Base-by-base conservation (phyloP, 2,113 vertebrate species). In the Delphinus delphis region DNA sequence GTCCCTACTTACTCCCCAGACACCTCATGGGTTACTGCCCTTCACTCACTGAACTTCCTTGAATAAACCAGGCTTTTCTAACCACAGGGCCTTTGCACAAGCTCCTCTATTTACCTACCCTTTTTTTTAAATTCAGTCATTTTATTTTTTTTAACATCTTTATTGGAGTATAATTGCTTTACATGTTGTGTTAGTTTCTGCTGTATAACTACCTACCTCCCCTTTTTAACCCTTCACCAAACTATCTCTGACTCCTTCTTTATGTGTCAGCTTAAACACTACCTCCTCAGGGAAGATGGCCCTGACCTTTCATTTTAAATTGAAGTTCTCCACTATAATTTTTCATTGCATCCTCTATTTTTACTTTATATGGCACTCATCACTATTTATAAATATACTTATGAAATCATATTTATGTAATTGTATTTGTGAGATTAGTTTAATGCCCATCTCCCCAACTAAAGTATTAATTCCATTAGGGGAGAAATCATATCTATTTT, bases 301-400 rank as follows among this genome's bases (percentile, higher is more conserved):
- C n/a, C 33, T 96, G 44, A 73, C 18, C 8, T 92, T 89, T 70
- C 28, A 91, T 92, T 79, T 41, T 55, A 86, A 96, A 33, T 62
- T 13, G 53, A 60, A 53, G 1, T 41, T 88, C 41, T 65, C 44
- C 76, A 76, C 44, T 76, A 55, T 31, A 81, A 36, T 44, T 73
- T 92, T 82, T 81, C 65, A 91, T 60, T 73, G 15, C 8, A 76
- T 14, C 53, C 58, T 71, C 20, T 8, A n/a, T 47, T 96, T 96
- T 92, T 63, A 50, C 23, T 53, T 77, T 85, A 36, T 6, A 44
- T 23, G 67, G 17, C 5, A n/a, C 11, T 31, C 15, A 89, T 65
- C 41, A 65, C 12, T 60, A 63, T 60, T 65, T 90, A 17, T 70
- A 77, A 79, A 70, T 74, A 60, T 55, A 65, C 63, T 90, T 44